Conservation (phyloP, 2,113 vertebrate genomes). For the Pedionomus torquatus region DNA sequence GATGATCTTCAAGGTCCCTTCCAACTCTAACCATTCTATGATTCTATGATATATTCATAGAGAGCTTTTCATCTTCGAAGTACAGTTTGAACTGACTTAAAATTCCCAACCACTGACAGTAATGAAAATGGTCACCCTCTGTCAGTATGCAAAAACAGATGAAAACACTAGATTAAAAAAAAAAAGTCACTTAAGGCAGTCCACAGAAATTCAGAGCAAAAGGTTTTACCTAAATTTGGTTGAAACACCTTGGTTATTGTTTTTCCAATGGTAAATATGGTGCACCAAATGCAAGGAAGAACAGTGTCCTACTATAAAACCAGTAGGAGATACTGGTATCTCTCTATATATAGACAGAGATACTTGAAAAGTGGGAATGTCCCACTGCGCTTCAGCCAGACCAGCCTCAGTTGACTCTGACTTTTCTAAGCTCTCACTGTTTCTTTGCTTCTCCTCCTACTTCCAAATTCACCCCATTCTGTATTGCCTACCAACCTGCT, state of each 20-base stretch:
- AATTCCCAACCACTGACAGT: background rate
- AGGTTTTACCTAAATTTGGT: background rate
- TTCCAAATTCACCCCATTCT: background rate
- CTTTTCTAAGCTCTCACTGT: background rate
- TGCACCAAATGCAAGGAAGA: background rate
- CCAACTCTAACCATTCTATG: too few relatives aligned
- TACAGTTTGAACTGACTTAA: background rate
- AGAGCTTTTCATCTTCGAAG: background rate
- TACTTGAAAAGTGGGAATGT: background rate
- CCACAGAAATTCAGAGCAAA: background rate
- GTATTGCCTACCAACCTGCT: background rate
- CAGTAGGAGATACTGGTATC: background rate
- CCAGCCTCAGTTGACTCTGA: background rate
- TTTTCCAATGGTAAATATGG: background rate
- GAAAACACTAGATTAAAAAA: background rate
- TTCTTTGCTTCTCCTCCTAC: background rate
- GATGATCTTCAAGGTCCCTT: too few relatives aligned
- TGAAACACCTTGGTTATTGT: background rate
- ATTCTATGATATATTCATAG: background rate
- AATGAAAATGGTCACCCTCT: background rate
- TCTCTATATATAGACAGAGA: background rate
- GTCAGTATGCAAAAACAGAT: background rate
- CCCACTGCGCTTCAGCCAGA: background rate
- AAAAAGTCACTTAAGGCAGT: background rate
- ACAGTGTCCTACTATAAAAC: background rate